These are phyloP conservation scores for Xanthia togata DNA, from an alignment of 2,888 invertebrate species.

Conservation along the genomic window DNA sequence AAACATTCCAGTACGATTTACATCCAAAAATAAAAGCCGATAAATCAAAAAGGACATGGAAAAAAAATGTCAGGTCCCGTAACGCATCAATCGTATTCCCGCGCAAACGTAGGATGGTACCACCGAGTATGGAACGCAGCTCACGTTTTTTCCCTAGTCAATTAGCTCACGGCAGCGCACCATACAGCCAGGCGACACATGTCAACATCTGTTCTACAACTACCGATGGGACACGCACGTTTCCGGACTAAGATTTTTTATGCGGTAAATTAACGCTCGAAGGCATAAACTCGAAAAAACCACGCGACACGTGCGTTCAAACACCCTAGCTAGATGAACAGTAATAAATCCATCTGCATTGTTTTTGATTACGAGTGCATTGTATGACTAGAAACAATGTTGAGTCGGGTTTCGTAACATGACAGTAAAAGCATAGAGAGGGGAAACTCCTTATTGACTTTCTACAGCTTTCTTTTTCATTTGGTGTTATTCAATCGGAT, in stretches of 20 bases:
- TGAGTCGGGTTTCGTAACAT: constrained; percentile 9
- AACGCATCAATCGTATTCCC: constrained; percentile 73
- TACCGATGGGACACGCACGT: constrained; percentile 83
- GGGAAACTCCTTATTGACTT: neutral
- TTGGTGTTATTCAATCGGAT: neutral
- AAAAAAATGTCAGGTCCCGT: constrained; percentile 64
- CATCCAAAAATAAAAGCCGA: constrained; percentile 43
- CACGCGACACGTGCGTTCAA: constrained; percentile 72
- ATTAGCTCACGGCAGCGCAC: constrained; percentile 82
- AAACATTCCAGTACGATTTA: constrained; percentile 31
- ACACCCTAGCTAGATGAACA: constrained; percentile 69
- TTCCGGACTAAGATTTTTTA: constrained; percentile 87
- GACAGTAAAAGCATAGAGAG: neutral
- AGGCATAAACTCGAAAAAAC: constrained; percentile 74
- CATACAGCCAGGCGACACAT: constrained; percentile 82
- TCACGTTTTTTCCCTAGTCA: constrained; percentile 85
- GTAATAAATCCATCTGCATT: constrained; percentile 60
- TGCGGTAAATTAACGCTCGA: constrained; percentile 82
- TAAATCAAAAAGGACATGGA: constrained; percentile 54
- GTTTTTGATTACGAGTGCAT: constrained; percentile 52
- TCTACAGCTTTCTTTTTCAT: neutral
- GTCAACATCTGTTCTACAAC: constrained; percentile 89
- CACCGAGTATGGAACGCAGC: constrained; percentile 66
- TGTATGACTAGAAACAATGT: constrained; percentile 33
- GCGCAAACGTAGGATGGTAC: constrained; percentile 65